These are phyloP conservation scores for Rhizoglyphus robini DNA, from an alignment of 1,140 invertebrate species.

Conservation along the genomic window DNA sequence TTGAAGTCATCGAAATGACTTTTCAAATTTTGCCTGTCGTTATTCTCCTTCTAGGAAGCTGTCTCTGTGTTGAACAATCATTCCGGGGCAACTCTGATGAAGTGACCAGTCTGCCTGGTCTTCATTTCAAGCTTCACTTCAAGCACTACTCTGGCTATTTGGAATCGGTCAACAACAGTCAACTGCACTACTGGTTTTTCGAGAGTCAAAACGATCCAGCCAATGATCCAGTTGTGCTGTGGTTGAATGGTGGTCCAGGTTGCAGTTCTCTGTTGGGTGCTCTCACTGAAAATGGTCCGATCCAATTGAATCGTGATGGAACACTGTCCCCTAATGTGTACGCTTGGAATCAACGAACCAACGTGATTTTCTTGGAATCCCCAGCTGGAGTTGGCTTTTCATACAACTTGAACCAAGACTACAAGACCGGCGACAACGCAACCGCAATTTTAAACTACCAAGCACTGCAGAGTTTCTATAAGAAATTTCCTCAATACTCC, in stretches of 20 bases:
- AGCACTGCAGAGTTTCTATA: slow-evolving; percentile 40
- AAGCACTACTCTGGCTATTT: slow-evolving; percentile 32
- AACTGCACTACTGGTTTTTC: slow-evolving; percentile 37
- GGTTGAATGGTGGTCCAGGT: slow-evolving; percentile 45
- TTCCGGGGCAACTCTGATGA: too few relatives aligned
- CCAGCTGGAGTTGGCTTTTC: slow-evolving; percentile 45
- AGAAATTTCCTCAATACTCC: slow-evolving; percentile 38
- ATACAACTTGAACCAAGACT: slow-evolving; percentile 35
- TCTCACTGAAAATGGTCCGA: slow-evolving; percentile 42
- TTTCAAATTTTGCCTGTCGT: too few relatives aligned
- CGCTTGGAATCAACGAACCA: slow-evolving; percentile 50
- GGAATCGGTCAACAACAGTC: slow-evolving; percentile 24
- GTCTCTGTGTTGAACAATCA: too few relatives aligned
- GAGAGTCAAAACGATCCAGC: slow-evolving; percentile 41
- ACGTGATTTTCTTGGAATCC: slow-evolving; percentile 50
- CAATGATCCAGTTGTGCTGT: slow-evolving; percentile 41
- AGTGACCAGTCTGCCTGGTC: slow-evolving; percentile 28
- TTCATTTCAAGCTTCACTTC: slow-evolving; percentile 26
- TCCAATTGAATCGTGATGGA: slow-evolving; percentile 31
- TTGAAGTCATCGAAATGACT: too few relatives aligned
- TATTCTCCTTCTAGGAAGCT: too few relatives aligned
- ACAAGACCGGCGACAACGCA: neutral
- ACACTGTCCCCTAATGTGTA: slow-evolving; percentile 35
- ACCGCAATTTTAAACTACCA: slow-evolving; percentile 38
- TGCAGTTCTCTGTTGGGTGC: slow-evolving; percentile 40